These are phyloP conservation scores for Echinometra lucunter DNA, from an alignment of 53 echinoderm and acorn worm species.

Conservation along the genomic window DNA sequence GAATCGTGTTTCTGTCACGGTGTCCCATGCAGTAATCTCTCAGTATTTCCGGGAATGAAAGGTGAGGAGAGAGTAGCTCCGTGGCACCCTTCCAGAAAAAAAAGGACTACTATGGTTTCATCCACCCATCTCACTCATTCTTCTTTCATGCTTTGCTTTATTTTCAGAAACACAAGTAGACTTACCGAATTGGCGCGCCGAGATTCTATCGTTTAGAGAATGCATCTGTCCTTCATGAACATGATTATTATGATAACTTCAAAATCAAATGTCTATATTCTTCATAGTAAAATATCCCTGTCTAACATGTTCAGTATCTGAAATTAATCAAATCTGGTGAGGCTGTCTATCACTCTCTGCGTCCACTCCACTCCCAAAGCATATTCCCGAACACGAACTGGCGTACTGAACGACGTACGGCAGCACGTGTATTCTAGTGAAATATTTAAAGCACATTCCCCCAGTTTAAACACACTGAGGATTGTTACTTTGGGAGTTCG, in stretches of 20 bases:
- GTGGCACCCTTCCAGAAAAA: too few species aligned
- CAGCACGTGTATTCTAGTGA: not conserved
- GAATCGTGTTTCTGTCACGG: too few species aligned
- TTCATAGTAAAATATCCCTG: not conserved
- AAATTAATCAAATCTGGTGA: not conserved
- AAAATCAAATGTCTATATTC: not conserved
- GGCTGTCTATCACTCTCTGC: not conserved
- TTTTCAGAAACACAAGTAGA: not conserved
- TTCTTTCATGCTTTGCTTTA: too few species aligned
- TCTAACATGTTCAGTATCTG: not conserved
- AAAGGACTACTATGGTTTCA: too few species aligned
- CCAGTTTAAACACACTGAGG: not conserved
- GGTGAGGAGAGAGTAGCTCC: too few species aligned
- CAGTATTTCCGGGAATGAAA: too few species aligned
- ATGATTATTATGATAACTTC: too few species aligned
- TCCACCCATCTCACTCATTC: too few species aligned
- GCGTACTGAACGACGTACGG: not conserved
- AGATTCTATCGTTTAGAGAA: constrained; percentile 15
- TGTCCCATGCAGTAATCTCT: too few species aligned
- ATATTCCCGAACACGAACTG: not conserved
- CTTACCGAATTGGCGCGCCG: constrained; percentile 53
- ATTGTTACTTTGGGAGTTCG: not conserved
- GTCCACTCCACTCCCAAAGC: not conserved
- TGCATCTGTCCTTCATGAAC: not conserved
- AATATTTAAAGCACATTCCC: not conserved